Evolutionary conservation across 2,888 invertebrate genomes (phyloP).

Genomic region (Amblyjoppa proteus): DNA sequence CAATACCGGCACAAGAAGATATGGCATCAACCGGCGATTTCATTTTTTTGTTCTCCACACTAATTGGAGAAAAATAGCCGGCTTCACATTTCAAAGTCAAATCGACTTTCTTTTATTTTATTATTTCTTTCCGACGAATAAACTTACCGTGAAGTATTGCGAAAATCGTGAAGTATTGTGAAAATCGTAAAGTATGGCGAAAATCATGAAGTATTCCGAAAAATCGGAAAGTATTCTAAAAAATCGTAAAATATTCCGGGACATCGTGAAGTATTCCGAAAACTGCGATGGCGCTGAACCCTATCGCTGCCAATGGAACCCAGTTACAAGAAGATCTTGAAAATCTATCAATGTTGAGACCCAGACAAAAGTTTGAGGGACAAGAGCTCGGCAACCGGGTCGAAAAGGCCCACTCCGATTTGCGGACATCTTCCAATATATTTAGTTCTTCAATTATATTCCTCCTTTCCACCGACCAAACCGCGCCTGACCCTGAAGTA

Average conservation of each 20-base stretch:
- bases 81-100: neutral
- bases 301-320: neutral
- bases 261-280: neutral
- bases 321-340: slow-evolving; percentile 16
- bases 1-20: neutral
- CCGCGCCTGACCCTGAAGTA: neutral
- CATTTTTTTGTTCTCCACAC: neutral
- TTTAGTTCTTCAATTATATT: neutral
- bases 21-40: slow-evolving; percentile 5
- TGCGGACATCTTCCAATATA: slow-evolving; percentile 31
- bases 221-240: neutral
- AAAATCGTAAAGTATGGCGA: neutral
- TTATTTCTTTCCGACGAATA: neutral
- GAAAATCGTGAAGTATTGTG: neutral
- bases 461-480: neutral
- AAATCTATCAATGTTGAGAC: neutral
- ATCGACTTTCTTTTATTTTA: neutral
- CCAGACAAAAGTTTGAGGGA: neutral
- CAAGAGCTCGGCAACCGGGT: neutral
- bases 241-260: too few relatives aligned
- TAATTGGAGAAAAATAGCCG: neutral
- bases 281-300: neutral
- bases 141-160: neutral
- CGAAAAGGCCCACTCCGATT: neutral
- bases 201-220: neutral